Evolutionary conservation across 2,113 vertebrate genomes (phyloP).

Genomic region (Lagopus muta): DNA sequence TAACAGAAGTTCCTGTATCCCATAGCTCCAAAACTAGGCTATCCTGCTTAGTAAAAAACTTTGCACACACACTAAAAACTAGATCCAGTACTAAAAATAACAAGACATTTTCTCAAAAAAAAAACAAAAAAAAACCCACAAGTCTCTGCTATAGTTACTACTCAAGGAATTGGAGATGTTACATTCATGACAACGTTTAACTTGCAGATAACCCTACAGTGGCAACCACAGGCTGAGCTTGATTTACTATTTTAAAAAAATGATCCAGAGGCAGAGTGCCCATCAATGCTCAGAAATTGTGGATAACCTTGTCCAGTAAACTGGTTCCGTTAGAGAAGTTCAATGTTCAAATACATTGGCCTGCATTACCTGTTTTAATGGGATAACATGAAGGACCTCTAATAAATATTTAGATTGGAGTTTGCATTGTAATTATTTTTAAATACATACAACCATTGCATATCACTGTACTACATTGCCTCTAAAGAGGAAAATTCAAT

Average conservation of each 20-base stretch:
- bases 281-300: not conserved
- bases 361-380: not conserved
- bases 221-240: not conserved
- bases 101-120: not conserved
- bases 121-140: not conserved
- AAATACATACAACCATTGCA: not conserved
- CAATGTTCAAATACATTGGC: not conserved
- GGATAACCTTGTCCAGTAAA: not conserved
- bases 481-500: not conserved
- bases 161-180: not conserved
- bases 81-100: not conserved
- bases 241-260: not conserved
- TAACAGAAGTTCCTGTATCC: not conserved
- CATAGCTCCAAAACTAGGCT: not conserved
- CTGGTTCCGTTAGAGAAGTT: not conserved
- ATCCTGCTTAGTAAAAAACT: not conserved
- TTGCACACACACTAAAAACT: accelerated
- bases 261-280: not conserved
- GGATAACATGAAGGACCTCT: not conserved
- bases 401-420: not conserved
- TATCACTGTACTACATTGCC: not conserved
- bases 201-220: accelerated
- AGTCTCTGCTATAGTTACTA: not conserved
- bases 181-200: not conserved
- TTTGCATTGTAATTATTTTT: not conserved